Conservation (phyloP, 2,797 vertebrate species). For the Hephaestus fuliginosus region DNA sequence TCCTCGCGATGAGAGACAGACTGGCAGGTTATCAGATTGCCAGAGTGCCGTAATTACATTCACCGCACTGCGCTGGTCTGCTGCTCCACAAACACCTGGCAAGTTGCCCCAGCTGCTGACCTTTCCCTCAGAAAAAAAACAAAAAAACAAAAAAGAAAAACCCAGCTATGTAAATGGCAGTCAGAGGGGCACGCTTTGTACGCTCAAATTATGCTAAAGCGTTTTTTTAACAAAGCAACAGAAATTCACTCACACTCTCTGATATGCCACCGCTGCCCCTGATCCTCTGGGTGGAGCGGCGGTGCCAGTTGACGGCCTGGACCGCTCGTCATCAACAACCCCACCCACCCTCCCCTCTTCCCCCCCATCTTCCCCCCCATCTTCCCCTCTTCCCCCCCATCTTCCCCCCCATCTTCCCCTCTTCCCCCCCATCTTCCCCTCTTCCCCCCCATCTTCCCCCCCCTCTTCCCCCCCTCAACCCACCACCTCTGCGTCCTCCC, state of each 20-base stretch:
- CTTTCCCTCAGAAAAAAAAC: conserved; percentile 65
- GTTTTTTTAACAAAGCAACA: conserved; percentile 30
- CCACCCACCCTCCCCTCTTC: no score
- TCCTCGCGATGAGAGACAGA: conserved; percentile 76
- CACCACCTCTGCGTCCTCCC: conserved; percentile 18
- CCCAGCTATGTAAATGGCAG: conserved; percentile 50
- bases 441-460: no score
- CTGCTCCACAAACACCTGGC: conserved; percentile 80
- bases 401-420: no score
- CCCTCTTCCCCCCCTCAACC: no score
- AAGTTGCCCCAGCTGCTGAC: conserved; percentile 70
- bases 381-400: no score
- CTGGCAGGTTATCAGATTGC: conserved; percentile 82
- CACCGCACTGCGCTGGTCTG: conserved; percentile 64
- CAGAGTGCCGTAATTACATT: conserved; percentile 82
- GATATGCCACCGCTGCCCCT: conserved; percentile 4
- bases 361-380: no score
- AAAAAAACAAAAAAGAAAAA: background rate
- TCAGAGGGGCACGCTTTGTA: conserved; percentile 22
- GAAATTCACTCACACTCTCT: background rate
- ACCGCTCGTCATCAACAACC: conserved; percentile 28
- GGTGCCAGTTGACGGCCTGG: conserved; percentile 2
- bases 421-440: no score
- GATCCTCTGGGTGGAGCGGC: background rate
- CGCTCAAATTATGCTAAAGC: conserved; percentile 20